Conservation (phyloP, 2,888 invertebrate species). For the Apocheima hispidaria region DNA sequence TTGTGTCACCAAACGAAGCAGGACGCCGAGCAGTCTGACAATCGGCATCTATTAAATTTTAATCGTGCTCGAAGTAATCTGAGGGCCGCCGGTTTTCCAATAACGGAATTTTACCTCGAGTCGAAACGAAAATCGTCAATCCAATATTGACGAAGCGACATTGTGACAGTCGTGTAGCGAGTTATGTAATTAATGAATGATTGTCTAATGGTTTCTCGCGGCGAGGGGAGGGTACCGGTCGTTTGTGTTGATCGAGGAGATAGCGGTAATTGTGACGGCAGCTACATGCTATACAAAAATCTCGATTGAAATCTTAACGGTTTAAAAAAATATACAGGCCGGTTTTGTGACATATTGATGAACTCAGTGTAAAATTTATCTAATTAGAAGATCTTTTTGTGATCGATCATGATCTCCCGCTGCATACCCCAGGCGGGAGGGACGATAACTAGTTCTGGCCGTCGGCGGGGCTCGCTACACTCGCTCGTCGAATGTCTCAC, state of each 20-base stretch:
- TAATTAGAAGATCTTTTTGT: neutral
- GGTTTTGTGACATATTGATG: too few species aligned
- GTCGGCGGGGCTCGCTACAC: neutral
- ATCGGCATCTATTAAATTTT: constrained; percentile 15
- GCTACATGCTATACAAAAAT: neutral
- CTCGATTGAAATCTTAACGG: constrained; percentile 1
- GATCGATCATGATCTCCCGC: too few species aligned
- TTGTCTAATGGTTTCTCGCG: constrained; percentile 11
- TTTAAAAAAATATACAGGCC: neutral
- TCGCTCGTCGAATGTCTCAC: neutral
- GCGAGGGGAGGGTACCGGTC: constrained; percentile 25
- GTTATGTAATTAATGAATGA: constrained; percentile 30
- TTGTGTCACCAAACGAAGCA: constrained; percentile 5
- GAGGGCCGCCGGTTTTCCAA: neutral
- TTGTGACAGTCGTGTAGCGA: too few species aligned
- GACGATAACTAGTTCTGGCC: neutral
- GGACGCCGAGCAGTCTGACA: neutral
- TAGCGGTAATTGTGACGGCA: constrained; percentile 3
- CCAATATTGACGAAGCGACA: constrained; percentile 22
- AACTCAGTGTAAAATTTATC: too few species aligned
- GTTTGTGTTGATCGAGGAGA: constrained; percentile 14
- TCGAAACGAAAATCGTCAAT: constrained; percentile 26
- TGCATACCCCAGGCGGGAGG: neutral
- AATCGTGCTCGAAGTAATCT: constrained; percentile 7
- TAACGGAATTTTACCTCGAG: constrained; percentile 12